Base-by-base conservation (phyloP, 2,888 invertebrate species). In the Matsumyia berberina region DNA sequence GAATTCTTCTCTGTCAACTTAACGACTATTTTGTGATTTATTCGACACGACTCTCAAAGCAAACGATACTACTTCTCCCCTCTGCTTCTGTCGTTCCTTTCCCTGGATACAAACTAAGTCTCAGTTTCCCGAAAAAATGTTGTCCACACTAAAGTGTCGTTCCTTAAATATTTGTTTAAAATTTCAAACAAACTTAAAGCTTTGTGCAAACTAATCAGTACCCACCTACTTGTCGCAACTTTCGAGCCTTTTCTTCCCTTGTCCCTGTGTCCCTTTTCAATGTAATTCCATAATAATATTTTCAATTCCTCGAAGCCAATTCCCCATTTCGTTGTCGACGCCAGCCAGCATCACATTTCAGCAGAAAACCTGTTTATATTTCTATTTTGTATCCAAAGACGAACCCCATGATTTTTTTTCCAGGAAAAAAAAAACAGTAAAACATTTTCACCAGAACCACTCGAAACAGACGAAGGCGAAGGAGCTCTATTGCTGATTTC, bases 401-500 rank as follows among this genome's bases (percentile, higher is more conserved):
- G 39, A 70, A 42, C 42, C 37, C 31, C 31, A 31, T 42, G 33
- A 37, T 37, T 57, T 42, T 29, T 24, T 42, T 29, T 51, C 39
- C 2, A 1, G 5, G 12, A 29, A 29, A 60, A 60, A 53, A n/a
- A n/a, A n/a, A n/a, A n/a, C n/a, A n/a, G n/a, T n/a, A n/a, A n/a
- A 60, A 53, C 33, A 53, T 64, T 57, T 57, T 64, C 74, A 37
- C 42, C 57, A 19, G 5, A 19, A 33, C 42, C 11, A 62, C 31
- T 31, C 46, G n/a, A n/a, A 46, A 33, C 5, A 33, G 19, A 44
- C 11, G 17, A 64, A 62, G 37, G 24, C 24, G 24, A 24, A 24
- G 57, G 37, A 72, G 66, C 73, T 73, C 37, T 39, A 44, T 46
- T 73, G 79, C 79, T 79, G 73, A 79, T 80, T 85, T 80, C 80